These are phyloP conservation scores for Mercenaria mercenaria DNA, from an alignment of 1,140 invertebrate species.

Conservation along the genomic window DNA sequence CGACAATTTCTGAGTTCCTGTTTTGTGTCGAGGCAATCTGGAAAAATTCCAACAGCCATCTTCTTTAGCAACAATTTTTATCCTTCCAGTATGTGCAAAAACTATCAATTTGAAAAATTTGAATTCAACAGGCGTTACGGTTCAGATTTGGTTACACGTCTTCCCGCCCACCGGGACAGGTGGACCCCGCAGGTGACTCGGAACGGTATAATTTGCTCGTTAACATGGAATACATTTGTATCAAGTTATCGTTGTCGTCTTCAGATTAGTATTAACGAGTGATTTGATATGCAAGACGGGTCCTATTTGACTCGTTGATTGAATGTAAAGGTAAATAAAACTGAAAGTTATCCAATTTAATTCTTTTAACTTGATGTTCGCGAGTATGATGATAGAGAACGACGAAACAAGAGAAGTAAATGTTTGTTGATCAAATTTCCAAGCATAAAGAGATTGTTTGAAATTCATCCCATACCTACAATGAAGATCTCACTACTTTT, in stretches of 20 bases:
- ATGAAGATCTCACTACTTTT: too few species aligned
- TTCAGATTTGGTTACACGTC: neutral
- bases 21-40: too few species aligned
- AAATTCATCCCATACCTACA: too few species aligned
- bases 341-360: slow-evolving; percentile 10
- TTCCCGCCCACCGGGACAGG: slow-evolving; percentile 56
- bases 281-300: slow-evolving; percentile 9
- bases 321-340: slow-evolving; percentile 54
- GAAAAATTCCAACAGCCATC: too few species aligned
- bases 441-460: too few species aligned
- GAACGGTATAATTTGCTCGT: slow-evolving; percentile 63
- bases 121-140: slow-evolving; percentile 20
- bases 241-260: slow-evolving; percentile 58
- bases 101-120: neutral
- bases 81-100: too few species aligned
- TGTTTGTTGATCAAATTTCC: too few species aligned
- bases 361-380: neutral
- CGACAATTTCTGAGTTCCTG: too few species aligned
- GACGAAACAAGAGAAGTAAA: too few species aligned
- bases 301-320: slow-evolving; percentile 54
- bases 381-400: neutral
- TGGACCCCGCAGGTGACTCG: slow-evolving; percentile 42
- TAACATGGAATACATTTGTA: slow-evolving; percentile 62
- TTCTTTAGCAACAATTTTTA: too few species aligned
- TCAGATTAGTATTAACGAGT: slow-evolving; percentile 28